phyloP scores from a whole-genome alignment of 53 echinoderm and acorn worm genomes.

The Patiria pectinifera region DNA sequence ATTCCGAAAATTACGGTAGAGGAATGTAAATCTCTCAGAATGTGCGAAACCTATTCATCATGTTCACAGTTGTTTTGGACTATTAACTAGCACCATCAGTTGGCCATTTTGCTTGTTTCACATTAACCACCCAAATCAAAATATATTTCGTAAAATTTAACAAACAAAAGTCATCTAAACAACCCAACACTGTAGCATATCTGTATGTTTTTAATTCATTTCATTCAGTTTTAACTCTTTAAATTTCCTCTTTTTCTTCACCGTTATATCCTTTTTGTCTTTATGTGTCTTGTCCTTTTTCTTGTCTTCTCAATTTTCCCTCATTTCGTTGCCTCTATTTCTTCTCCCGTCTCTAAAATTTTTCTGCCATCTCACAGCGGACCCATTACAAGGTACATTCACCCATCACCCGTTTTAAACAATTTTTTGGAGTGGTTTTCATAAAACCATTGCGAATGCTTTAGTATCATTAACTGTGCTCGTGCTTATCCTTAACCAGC shows the following conservation, averaged over 20 bases:
- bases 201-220: constrained; percentile 5
- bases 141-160: too few relatives aligned
- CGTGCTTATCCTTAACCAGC: not conserved
- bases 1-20: too few relatives aligned
- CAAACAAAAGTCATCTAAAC: not conserved
- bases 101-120: too few relatives aligned
- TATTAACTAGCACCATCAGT: too few relatives aligned
- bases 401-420: not conserved
- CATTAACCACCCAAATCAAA: too few relatives aligned
- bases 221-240: constrained; percentile 10
- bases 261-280: constrained; percentile 8
- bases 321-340: constrained; percentile 50
- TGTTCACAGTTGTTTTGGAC: too few relatives aligned
- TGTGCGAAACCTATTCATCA: too few relatives aligned
- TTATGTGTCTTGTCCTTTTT: not conserved
- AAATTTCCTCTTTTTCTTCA: constrained; percentile 10
- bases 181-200: not conserved
- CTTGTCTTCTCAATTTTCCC: not conserved
- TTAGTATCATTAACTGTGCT: not conserved
- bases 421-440: not conserved
- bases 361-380: constrained; percentile 70
- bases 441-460: not conserved
- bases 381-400: constrained; percentile 86
- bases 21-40: too few relatives aligned
- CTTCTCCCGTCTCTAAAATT: not conserved